Evolutionary conservation across 64 coral and sea anemone species (phyloP).

Genomic region (Dendrophyllia cribrosa): DNA sequence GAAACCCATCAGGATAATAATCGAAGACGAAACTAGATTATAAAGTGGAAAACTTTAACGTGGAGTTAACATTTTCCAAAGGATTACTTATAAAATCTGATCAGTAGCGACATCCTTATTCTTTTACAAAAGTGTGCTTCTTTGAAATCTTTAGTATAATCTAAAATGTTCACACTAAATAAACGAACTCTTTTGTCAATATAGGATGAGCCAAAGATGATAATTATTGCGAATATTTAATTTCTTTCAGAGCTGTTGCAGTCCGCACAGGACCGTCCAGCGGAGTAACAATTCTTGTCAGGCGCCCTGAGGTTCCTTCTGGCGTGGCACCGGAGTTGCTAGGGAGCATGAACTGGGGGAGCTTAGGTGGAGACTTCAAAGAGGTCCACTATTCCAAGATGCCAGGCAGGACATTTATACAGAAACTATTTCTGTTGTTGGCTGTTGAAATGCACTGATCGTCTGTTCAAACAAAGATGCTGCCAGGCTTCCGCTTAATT

Average conservation of each 20-base stretch:
- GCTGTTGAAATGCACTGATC: conserved; percentile 54
- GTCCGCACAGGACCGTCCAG: conserved; percentile 74
- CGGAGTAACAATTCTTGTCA: conserved; percentile 58
- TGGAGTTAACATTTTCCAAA: too few relatives aligned
- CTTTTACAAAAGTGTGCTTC: too few relatives aligned
- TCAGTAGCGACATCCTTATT: too few relatives aligned
- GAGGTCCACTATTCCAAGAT: conserved; percentile 75
- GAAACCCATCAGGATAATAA: too few relatives aligned
- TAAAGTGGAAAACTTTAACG: too few relatives aligned
- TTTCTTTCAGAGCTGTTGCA: conserved; percentile 64
- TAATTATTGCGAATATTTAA: too few relatives aligned
- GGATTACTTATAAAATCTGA: too few relatives aligned
- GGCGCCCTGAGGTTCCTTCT: conserved; percentile 52
- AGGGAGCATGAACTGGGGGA: conserved; percentile 66
- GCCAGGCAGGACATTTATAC: conserved; percentile 90
- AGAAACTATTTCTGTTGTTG: conserved; percentile 69
- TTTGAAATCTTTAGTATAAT: too few relatives aligned
- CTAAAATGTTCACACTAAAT: too few relatives aligned
- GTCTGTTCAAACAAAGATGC: not conserved
- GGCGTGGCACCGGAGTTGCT: conserved; percentile 66
- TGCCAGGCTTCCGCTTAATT: not conserved
- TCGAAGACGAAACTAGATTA: too few relatives aligned
- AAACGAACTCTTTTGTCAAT: too few relatives aligned
- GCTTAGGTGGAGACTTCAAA: conserved; percentile 78
- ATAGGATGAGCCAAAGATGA: too few relatives aligned